Conservation (phyloP, 1,140 invertebrate species). For the Cylas formicarius region DNA sequence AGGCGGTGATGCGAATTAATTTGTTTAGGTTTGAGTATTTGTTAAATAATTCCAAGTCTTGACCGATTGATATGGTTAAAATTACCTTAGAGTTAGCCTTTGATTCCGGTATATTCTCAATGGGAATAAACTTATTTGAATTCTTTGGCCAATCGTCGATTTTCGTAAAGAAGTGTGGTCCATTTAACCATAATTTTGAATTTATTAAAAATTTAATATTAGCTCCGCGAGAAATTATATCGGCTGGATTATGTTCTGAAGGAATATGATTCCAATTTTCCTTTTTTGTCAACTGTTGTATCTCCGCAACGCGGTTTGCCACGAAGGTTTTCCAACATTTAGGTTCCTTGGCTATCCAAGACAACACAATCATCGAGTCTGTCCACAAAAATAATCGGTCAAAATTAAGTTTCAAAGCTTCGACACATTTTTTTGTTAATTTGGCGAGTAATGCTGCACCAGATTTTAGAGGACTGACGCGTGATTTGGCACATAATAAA, state of each 20-base stretch:
- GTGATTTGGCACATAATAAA: slow-evolving; percentile 32
- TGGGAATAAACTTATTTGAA: background rate
- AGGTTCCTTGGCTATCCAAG: too few relatives aligned
- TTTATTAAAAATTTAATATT: background rate
- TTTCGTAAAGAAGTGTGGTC: slow-evolving; percentile 12
- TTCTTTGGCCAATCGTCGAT: background rate
- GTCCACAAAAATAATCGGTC: slow-evolving; percentile 35
- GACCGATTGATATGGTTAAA: too few relatives aligned
- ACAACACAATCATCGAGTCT: too few relatives aligned
- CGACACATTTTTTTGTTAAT: slow-evolving; percentile 16
- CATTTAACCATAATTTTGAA: slow-evolving; percentile 11
- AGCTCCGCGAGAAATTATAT: slow-evolving; percentile 34
- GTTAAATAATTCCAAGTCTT: slow-evolving; percentile 3
- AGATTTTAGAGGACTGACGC: slow-evolving; percentile 37
- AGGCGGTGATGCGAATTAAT: slow-evolving; percentile 7
- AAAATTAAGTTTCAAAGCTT: slow-evolving; percentile 24
- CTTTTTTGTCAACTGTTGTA: too few relatives aligned
- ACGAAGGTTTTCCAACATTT: too few relatives aligned
- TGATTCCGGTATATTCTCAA: too few relatives aligned
- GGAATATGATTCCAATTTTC: too few relatives aligned
- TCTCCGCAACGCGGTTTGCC: too few relatives aligned
- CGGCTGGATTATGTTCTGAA: slow-evolving; percentile 39
- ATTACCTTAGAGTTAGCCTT: too few relatives aligned
- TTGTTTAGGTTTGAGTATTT: slow-evolving; percentile 1
- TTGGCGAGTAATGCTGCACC: slow-evolving; percentile 35